Percentiles rank a stretch among this genome's conserved stretches.
Conservation (phyloP, 2,797 vertebrate species). For the Chaetophractus vellerosus region DNA sequence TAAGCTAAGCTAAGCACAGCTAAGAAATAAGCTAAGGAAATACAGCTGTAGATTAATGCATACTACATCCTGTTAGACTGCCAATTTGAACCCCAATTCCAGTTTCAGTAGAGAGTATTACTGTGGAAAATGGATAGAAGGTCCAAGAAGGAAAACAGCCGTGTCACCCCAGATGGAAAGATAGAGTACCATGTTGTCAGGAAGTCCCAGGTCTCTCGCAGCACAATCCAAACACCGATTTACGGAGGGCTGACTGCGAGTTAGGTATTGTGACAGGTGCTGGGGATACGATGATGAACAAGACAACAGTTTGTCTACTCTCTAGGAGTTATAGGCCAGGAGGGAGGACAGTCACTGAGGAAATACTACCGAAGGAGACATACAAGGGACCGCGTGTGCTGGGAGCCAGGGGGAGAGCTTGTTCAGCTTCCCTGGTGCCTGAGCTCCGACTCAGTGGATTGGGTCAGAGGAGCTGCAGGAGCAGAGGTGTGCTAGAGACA, state of each 20-base stretch:
- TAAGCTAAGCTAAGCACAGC: no score
- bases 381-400: not conserved
- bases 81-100: not conserved
- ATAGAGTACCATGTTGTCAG: not conserved
- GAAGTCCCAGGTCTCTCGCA: not conserved
- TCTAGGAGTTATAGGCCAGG: not conserved
- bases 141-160: not conserved
- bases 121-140: not conserved
- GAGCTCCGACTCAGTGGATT: not conserved
- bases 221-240: not conserved
- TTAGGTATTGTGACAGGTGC: not conserved
- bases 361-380: not conserved
- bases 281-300: no score
- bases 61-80: not conserved
- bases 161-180: not conserved
- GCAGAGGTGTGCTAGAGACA: not conserved
- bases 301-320: not conserved
- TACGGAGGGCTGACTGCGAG: not conserved
- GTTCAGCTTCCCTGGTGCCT: not conserved
- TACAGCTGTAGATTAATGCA: not conserved
- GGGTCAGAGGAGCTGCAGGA: not conserved
- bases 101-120: not conserved
- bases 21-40: not conserved
- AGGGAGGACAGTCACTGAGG: not conserved
- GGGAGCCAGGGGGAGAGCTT: not conserved